Base-by-base conservation (phyloP, 2,888 invertebrate species). In the Matsumyia berberina region DNA sequence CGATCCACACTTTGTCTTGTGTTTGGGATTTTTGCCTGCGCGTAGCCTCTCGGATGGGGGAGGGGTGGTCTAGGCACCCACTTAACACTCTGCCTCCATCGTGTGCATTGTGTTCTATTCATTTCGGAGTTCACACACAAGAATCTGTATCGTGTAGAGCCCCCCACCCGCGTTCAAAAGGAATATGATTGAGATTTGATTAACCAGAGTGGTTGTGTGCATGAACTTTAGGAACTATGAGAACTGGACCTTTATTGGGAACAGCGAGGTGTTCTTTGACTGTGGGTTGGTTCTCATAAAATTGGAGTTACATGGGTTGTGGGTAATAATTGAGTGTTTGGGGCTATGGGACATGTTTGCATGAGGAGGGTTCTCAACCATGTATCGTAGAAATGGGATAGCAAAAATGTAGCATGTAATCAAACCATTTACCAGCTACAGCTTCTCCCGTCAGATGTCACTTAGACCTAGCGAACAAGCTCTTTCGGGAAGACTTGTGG, bases 21-120 rank as follows among this genome's bases (percentile, higher is more conserved):
- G 58, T 24, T 29, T 69, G 57, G 60, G 31, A 7, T 33, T 53
- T 31, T 24, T 24, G 24, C 24, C 4, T 15, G n/a, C 58, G 35
- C 37, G 9, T 58, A 1, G 24, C 24, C 24, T 24, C 24, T 67
- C 11, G 57, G 17, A 57, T 66, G 37, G 6, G 5, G 53, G 8
- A n/a, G n/a, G 19, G 12, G 53, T 15, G 33, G 72, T 46, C 49
- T 39, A 60, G 58, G 58, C 67, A 80, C 17, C 74, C 58, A 74
- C 79, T 80, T 80, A 80, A 80, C 74, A 80, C 79, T 74, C 46
- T 78, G 35, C 55, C 9, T 55, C 12, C 11, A 55, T 35, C 35
- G 44, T 55, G 44, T 53, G n/a, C n/a, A 37, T 37, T 37, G 37
- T 58, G 29, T 66, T 58, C 67, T 51, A 24, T 67, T 76, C 31